Evolutionary conservation across 2,113 vertebrate genomes (phyloP), one percentile per base, ranked within the genome.

Genomic region (Canis aureus): DNA sequence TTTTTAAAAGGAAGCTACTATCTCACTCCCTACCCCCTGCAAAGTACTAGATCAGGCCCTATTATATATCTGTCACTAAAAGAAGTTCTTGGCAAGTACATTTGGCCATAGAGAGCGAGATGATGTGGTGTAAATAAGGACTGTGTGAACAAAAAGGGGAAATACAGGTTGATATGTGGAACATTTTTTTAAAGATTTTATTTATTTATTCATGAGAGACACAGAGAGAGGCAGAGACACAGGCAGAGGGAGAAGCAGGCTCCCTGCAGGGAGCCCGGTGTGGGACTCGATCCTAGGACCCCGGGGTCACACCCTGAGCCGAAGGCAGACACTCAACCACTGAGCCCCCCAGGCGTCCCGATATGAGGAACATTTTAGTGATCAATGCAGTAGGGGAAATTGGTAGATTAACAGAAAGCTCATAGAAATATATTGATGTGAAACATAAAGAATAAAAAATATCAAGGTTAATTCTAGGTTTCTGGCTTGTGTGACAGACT

Each of bases 21-120:
- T 12, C 19, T 67, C 8, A 17, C 7, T 5, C 2, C 7, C 11
- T 10, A 15, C 3, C 1, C 8, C 4, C 12, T 49, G 23, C 3
- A 80, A 27, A 57, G 0, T 20, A 62, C 19, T 73, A 92, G 51
- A 32, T 59, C 2, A 59, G 20, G 16, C 1, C 3, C 23, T 89
- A 5, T 64, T 49, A 43, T 25, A 23, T 19, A 74, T 62, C 12
- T 57, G 29, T 32, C 32, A 82, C 11, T 55, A 10, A 53, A n/a
- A 85, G 23, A 95, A 49, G 5, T 64, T 85, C 20, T 29, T 38
- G 73, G 51, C 27, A 60, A 53, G 3, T 67, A 49, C 49, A 4
- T 74, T 73, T 51, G 43, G n/a, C 19, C 3, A n/a, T 23, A 85
- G 12, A 62, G 11, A 79, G 32, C 11, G 11, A 81, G 7, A 22